Conservation (phyloP, 2,113 vertebrate genomes). For the Stegastes partitus region DNA sequence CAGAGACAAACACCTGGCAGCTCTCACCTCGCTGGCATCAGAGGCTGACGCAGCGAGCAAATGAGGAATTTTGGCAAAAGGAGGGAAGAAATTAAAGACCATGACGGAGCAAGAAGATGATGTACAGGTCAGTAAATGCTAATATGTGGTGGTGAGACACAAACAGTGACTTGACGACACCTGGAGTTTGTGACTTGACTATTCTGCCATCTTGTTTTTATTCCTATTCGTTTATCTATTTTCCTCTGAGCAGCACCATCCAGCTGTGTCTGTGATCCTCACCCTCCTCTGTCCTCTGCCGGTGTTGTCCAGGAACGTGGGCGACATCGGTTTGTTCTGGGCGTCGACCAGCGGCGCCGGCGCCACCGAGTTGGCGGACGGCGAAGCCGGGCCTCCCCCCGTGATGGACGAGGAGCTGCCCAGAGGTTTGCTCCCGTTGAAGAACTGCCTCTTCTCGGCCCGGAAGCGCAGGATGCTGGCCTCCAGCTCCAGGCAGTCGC, state of each 20-base stretch:
- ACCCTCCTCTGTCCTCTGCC: conserved; percentile 88
- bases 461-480: conserved; percentile 85
- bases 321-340: conserved; percentile 78
- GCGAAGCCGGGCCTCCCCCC: conserved; percentile 29
- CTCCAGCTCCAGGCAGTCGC: conserved; percentile 90
- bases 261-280: conserved; percentile 10
- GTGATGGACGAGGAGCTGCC: conserved; percentile 33
- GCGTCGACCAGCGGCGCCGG: conserved; percentile 43
- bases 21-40: no score
- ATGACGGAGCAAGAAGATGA: no score
- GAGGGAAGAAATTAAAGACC: not conserved
- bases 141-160: no score
- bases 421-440: conserved; percentile 69
- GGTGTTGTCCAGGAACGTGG: conserved; percentile 64
- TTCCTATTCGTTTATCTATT: no score
- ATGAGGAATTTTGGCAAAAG: not conserved
- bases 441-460: conserved; percentile 82
- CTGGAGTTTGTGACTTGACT: no score
- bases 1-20: not conserved
- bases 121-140: no score
- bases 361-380: conserved; percentile 56
- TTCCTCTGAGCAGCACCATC: no score
- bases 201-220: no score
- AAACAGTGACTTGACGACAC: not conserved
- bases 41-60: no score